Base-by-base conservation (phyloP, 1,140 invertebrate species). In the Mya arenaria region DNA sequence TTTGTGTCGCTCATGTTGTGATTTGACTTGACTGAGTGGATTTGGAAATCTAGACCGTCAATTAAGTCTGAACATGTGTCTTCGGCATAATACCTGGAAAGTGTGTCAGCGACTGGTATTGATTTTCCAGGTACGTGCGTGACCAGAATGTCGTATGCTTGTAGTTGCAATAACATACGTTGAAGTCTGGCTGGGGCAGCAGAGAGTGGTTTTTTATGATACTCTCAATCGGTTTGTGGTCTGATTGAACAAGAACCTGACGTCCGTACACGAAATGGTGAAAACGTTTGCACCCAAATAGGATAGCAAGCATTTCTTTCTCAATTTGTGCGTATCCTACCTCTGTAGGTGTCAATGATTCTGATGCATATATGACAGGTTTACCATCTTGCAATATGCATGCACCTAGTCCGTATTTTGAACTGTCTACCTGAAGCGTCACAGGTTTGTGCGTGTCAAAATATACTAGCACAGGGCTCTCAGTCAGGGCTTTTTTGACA, bases 51-150 rank as follows among this genome's bases (percentile, higher is more conserved):
- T 69, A 58, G 10, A 41, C 55, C 60, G 39, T 55, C 44, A 28
- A 71, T 25, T 23, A 25, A 15, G 39, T 58, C 68, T 19, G 69
- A 32, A 17, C n/a, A 55, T 23, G 41, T 52, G 8, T 60, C 63
- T 32, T n/a, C 52, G 15, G 34, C 36, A 68, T 25, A 48, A 19
- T 84, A 48, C 55, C 84, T 52, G 84, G 71, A 39, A 85, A 91
- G 52, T 39, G 68, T 62, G 85, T 86, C 93, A 81, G 52, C 90
- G 91, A 82, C 92, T 87, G 4, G 90, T 88, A 86, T 94, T 92
- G 58, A 93, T 90, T 89, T 88, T 1, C 77, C 83, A 37, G 8
- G 39, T 89, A 63, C 6, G 84, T 72, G 94, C 36, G 65, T 66
- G 1, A 80, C 25, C 15, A 5, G 44, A 1, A 94, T 75, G 36